These are phyloP conservation scores for Drosophila murphyi DNA, from an alignment of 1,140 invertebrate genomes.

Conservation along the genomic window DNA sequence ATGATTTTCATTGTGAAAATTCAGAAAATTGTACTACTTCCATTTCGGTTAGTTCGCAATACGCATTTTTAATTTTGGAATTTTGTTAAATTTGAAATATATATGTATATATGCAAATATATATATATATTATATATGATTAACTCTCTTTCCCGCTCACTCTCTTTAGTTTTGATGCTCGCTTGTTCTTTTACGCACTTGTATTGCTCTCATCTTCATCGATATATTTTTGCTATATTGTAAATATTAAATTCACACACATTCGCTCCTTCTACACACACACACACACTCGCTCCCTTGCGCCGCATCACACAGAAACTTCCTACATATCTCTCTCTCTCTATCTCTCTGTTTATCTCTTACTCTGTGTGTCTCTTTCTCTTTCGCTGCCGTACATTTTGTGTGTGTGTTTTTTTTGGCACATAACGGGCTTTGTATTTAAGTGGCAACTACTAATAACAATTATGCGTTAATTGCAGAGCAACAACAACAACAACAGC, in stretches of 20 bases:
- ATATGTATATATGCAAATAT: neutral
- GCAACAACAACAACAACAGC: conserved; percentile 21
- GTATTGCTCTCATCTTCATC: neutral
- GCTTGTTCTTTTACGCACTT: too few species aligned
- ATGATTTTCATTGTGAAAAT: too few species aligned
- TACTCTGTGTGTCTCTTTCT: conserved; percentile 32
- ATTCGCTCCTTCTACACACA: neutral
- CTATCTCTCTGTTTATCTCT: conserved; percentile 7
- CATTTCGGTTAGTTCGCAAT: too few species aligned
- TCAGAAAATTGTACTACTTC: too few species aligned
- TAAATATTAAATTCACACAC: neutral
- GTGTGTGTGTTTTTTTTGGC: conserved; percentile 39
- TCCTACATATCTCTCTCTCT: neutral
- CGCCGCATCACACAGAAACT: conserved; percentile 8
- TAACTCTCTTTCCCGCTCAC: neutral
- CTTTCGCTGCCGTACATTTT: conserved; percentile 42
- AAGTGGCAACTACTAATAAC: conserved; percentile 9
- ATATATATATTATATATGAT: too few species aligned
- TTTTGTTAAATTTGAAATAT: too few species aligned
- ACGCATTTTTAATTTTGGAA: too few species aligned
- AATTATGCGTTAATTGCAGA: conserved; percentile 41
- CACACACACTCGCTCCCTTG: neutral
- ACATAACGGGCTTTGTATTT: conserved; percentile 17
- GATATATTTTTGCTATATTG: neutral
- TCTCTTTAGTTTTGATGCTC: neutral